phyloP scores from a whole-genome alignment of 2,888 invertebrate genomes.

The Conus canariensis region DNA sequence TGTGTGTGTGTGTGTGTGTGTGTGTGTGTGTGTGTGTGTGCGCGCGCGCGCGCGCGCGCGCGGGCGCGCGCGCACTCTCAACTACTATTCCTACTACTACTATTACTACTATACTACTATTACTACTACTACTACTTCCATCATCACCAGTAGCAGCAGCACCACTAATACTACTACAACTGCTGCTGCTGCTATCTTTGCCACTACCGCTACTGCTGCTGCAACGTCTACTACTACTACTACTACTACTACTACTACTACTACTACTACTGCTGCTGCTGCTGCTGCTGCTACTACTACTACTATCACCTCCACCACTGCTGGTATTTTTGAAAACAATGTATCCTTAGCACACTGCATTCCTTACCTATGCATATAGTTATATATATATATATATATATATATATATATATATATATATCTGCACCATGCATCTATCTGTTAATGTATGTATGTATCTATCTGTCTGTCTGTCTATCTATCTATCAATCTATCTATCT shows the following conservation, averaged over 20 bases:
- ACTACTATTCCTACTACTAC: neutral
- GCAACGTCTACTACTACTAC: neutral
- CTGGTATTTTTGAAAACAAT: too few species aligned
- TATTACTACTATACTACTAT: neutral
- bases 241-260: constrained; percentile 34
- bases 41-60: neutral
- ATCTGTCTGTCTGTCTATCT: too few species aligned
- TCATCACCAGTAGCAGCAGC: neutral
- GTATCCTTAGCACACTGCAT: too few species aligned
- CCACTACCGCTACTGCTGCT: neutral
- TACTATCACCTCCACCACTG: too few species aligned
- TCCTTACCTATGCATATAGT: too few species aligned
- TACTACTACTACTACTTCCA: neutral
- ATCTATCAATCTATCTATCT: too few species aligned
- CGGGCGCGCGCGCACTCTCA: neutral
- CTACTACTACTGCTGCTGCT: constrained; percentile 30
- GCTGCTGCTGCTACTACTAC: constrained; percentile 24
- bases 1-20: neutral
- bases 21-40: neutral
- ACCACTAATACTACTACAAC: neutral
- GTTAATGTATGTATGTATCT: too few species aligned
- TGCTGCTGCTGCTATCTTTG: neutral
- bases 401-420: too few species aligned
- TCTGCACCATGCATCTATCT: too few species aligned
- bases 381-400: too few species aligned